A percentile compares a stretch with the other conserved stretches of the same genome.
Evolutionary conservation across 2,113 vertebrate species (phyloP).

Genomic region (Engystomops pustulosus): DNA sequence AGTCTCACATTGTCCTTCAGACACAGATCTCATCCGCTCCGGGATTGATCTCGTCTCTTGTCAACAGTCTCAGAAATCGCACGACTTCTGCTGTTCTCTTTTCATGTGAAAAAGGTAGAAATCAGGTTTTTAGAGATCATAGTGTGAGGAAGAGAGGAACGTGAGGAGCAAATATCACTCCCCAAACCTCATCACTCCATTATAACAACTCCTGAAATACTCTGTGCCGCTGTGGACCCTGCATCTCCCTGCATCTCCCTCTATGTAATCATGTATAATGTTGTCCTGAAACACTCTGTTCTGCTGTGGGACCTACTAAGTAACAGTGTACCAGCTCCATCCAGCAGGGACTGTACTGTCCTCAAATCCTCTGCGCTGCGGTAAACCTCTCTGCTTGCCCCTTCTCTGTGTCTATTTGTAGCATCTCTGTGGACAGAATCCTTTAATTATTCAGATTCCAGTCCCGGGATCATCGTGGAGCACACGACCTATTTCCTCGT

Average conservation of each 20-base stretch:
- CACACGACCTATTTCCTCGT: neutral
- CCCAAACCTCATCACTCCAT: neutral
- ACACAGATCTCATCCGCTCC: conserved; percentile 2
- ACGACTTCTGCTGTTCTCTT: neutral
- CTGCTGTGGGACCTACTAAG: neutral
- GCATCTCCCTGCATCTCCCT: neutral
- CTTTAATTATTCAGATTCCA: conserved; percentile 21
- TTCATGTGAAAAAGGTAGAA: neutral
- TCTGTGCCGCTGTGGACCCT: neutral
- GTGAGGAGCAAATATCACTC: neutral
- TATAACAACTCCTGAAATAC: neutral
- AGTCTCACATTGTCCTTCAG: neutral
- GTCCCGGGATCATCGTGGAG: neutral
- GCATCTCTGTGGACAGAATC: neutral
- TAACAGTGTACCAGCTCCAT: neutral
- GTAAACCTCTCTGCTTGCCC: neutral
- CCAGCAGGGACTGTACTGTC: too few relatives aligned
- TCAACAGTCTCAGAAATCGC: neutral
- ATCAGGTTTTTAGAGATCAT: too few relatives aligned
- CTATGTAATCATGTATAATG: neutral
- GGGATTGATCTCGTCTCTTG: neutral
- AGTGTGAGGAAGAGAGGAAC: neutral
- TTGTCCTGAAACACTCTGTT: neutral
- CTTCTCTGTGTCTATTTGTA: neutral
- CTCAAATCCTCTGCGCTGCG: neutral